Base-by-base conservation (phyloP, 2,797 vertebrate species). In the Anolis apletophallus region DNA sequence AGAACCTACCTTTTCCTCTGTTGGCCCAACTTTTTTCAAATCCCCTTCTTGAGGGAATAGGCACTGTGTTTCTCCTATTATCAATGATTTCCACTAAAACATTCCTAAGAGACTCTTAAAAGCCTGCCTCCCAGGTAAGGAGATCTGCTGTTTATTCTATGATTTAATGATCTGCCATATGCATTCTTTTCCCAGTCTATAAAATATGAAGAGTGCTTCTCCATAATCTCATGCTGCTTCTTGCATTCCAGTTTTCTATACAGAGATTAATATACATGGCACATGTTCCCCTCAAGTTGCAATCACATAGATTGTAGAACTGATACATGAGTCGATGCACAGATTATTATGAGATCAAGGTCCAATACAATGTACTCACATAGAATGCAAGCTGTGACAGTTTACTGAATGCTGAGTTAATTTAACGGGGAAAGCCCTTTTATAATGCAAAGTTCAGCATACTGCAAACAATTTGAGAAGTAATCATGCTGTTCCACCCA, bases 391-490 rank as follows among this genome's bases (percentile, higher is more conserved):
- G 36, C 55, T 87, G 55, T n/a, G 57, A 67, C 64, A 74, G 46
- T 81, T 81, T 86, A 67, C 69, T 74, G 78, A 81, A 75, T 29
- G 13, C 34, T 74, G 57, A 86, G 78, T 86, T 86, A 81, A 86
- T 80, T 80, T 74, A 74, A 73, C 21, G n/a, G 5, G 46, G 46
- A 32, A 34, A 68, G 79, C 32, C 57, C 46, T 81, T 79, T 79
- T 54, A 16, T 84, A 92, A 80, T 1, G 75, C 88, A 91, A 89
- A 88, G 29, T 19, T 86, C n/a, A 29, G 83, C 3, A 73, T 29
- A 87, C 36, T 71, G 76, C 3, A 88, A 85, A 87, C 10, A 87
- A 77, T 92, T 92, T 78, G 89, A 90, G 71, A 85, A 81, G 34
- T 3, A 90, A 81, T 79, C 36, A 79, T 29, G 21, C 8, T 88